A percentile compares a stretch with the other conserved stretches of the same genome.
Conservation (phyloP, 2,888 invertebrate species). For the Hypercompe scribonia region DNA sequence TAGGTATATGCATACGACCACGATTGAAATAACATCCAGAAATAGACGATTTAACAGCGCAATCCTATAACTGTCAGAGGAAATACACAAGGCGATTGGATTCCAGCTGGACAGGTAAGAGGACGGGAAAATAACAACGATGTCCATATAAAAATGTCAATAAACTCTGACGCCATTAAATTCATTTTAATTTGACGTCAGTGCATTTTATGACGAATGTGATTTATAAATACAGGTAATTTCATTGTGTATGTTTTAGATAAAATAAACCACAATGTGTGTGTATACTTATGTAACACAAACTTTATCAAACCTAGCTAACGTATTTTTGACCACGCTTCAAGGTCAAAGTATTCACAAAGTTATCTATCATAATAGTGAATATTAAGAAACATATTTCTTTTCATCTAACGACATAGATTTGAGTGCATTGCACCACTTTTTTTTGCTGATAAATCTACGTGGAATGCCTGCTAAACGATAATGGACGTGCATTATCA, state of each 20-base stretch:
- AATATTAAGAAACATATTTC: neutral
- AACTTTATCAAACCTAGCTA: neutral
- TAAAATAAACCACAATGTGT: neutral
- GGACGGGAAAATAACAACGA: too few species aligned
- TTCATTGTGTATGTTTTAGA: neutral
- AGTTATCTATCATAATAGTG: neutral
- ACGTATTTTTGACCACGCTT: neutral
- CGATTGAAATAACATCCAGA: too few species aligned
- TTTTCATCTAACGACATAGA: neutral
- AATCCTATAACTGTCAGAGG: too few species aligned
- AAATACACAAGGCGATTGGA: too few species aligned
- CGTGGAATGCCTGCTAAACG: neutral
- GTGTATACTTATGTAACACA: neutral
- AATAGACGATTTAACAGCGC: too few species aligned
- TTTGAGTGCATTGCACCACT: neutral
- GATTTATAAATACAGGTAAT: too few species aligned
- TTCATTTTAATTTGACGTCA: too few species aligned
- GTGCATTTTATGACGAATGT: too few species aligned
- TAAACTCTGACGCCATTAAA: too few species aligned
- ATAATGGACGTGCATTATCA: neutral
- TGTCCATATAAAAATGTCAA: too few species aligned
- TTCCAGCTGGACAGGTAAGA: too few species aligned
- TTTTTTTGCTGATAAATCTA: neutral
- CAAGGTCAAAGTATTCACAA: neutral
- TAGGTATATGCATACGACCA: too few species aligned